Percentiles rank a stretch among this genome's conserved stretches.
These are phyloP conservation scores for Podarcis muralis DNA, from an alignment of 2,113 vertebrate species.

Conservation along the genomic window DNA sequence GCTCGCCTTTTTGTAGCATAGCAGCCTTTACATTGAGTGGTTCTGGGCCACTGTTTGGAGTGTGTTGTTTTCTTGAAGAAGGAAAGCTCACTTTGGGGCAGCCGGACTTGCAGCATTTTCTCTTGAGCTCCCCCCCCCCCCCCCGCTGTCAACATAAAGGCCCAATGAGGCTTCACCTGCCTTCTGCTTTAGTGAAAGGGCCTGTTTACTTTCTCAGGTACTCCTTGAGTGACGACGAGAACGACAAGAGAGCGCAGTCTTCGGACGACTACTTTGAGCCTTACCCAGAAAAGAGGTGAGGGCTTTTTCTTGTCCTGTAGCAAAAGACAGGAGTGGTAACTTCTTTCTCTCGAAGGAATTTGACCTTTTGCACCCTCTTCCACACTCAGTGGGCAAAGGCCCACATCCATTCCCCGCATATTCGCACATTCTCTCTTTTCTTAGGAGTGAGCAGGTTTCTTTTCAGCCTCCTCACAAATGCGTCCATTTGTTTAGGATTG, in stretches of 20 bases:
- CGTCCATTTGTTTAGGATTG: too few species aligned
- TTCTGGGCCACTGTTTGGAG: not conserved
- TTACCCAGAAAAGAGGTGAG: conserved; percentile 83
- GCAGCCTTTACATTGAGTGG: not conserved
- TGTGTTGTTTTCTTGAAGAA: not conserved
- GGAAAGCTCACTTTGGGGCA: not conserved
- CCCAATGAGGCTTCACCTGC: fast-evolving
- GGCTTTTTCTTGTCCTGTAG: not conserved
- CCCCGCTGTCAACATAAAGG: not conserved
- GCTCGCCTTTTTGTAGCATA: not conserved
- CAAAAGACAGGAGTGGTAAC: fast-evolving
- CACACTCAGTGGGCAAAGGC: too few species aligned
- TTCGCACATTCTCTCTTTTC: not conserved
- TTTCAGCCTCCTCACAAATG: too few species aligned
- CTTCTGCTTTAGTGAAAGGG: conserved; percentile 14
- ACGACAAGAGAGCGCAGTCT: conserved; percentile 73
- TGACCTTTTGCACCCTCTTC: not conserved
- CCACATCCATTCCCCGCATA: too few species aligned
- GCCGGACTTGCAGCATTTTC: not conserved
- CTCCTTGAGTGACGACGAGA: conserved; percentile 80
- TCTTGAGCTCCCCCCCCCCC: not conserved
- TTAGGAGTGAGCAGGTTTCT: not conserved
- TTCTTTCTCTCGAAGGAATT: not conserved
- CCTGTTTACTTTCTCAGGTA: conserved; percentile 74
- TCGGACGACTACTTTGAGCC: conserved; percentile 87